These are phyloP conservation scores for Andrena minutula DNA, from an alignment of 2,888 invertebrate genomes.

Conservation along the genomic window DNA sequence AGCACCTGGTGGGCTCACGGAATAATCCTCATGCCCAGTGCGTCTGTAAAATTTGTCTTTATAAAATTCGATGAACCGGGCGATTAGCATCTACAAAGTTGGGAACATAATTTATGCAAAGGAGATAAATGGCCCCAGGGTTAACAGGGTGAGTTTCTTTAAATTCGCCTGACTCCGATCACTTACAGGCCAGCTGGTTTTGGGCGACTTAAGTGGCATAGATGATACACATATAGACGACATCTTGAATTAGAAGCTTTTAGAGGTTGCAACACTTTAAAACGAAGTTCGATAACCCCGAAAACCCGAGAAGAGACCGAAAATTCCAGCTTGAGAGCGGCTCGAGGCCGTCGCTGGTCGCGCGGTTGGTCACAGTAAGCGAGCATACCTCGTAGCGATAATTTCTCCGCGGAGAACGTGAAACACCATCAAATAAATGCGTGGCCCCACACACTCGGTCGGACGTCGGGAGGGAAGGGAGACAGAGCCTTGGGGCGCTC, in stretches of 20 bases:
- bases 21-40: slow-evolving; percentile 7
- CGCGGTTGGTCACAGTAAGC: slow-evolving; percentile 78
- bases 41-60: slow-evolving; percentile 40
- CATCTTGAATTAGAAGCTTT: slow-evolving; percentile 37
- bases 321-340: slow-evolving; percentile 46
- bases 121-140: slow-evolving; percentile 66
- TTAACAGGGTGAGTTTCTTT: slow-evolving; percentile 34
- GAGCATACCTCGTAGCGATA: slow-evolving; percentile 80
- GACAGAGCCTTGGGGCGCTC: background rate
- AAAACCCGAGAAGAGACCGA: background rate
- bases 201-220: no score
- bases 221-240: no score
- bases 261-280: slow-evolving; percentile 51
- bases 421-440: slow-evolving; percentile 77
- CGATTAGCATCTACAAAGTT: slow-evolving; percentile 56
- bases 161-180: slow-evolving; percentile 44
- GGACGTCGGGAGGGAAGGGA: slow-evolving; percentile 29
- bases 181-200: slow-evolving; percentile 21
- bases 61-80: slow-evolving; percentile 21
- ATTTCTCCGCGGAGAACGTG: slow-evolving; percentile 78
- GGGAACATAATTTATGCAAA: slow-evolving; percentile 68
- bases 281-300: background rate
- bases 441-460: slow-evolving; percentile 72
- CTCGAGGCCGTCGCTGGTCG: slow-evolving; percentile 60
- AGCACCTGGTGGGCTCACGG: slow-evolving; percentile 17